Percentiles rank a stretch among this genome's conserved stretches.
These are phyloP conservation scores for Chitala chitala DNA, from an alignment of 2,113 vertebrate genomes.

Conservation along the genomic window DNA sequence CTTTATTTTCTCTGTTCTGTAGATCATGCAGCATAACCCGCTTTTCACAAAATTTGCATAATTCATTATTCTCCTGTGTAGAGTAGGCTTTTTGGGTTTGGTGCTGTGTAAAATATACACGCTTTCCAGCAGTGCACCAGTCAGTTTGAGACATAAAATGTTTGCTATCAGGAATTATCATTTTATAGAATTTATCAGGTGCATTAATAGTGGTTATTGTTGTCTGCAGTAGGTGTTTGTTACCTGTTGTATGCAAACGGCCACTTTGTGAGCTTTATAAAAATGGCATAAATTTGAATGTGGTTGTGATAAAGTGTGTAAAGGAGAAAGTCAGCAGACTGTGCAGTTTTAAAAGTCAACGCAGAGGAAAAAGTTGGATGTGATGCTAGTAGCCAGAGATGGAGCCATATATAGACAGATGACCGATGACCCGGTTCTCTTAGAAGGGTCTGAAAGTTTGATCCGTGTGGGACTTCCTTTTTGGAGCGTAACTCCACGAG, in stretches of 20 bases:
- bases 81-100: slow-evolving; percentile 1
- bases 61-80: not conserved
- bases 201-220: too few relatives aligned
- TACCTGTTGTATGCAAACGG: too few relatives aligned
- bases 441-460: slow-evolving; percentile 8
- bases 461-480: slow-evolving; percentile 16
- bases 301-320: too few relatives aligned
- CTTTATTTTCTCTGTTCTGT: slow-evolving; percentile 1
- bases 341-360: too few relatives aligned
- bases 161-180: too few relatives aligned
- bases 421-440: slow-evolving; percentile 14
- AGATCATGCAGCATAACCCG: slow-evolving; percentile 13
- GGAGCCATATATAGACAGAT: not conserved
- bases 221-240: too few relatives aligned
- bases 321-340: too few relatives aligned
- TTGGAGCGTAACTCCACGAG: slow-evolving; percentile 14
- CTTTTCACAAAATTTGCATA: slow-evolving; percentile 3
- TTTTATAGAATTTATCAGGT: not conserved
- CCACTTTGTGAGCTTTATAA: too few relatives aligned
- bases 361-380: slow-evolving; percentile 7
- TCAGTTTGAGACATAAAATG: too few relatives aligned
- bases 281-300: too few relatives aligned
- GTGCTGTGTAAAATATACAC: not conserved
- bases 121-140: not conserved
- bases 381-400: not conserved